Conservation (phyloP, 2,888 invertebrate species). For the Teleiodes luculella region DNA sequence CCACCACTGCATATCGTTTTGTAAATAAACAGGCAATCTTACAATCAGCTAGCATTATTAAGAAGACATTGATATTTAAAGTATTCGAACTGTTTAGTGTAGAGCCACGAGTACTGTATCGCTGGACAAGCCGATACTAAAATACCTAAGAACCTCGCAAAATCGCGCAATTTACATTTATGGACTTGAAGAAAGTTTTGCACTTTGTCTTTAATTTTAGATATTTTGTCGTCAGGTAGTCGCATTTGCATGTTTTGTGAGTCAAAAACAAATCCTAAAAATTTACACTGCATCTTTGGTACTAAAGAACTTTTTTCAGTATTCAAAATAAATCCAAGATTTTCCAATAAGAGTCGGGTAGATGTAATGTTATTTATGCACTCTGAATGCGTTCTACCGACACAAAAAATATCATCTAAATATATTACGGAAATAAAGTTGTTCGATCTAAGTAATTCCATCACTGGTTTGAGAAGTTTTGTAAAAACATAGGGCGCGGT, state of each 20-base stretch:
- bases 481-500: constrained; percentile 25
- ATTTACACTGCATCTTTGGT: constrained; percentile 14
- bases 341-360: background rate
- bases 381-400: constrained; percentile 10
- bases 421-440: constrained; percentile 16
- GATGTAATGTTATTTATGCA: constrained; percentile 13
- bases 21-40: too few species aligned
- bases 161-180: too few species aligned
- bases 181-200: too few species aligned
- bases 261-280: constrained; percentile 18
- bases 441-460: constrained; percentile 13
- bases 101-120: too few species aligned
- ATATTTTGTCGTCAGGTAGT: too few species aligned
- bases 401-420: constrained; percentile 16
- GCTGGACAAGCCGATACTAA: too few species aligned
- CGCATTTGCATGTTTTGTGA: background rate
- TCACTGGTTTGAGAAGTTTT: constrained; percentile 24
- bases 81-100: too few species aligned
- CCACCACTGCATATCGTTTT: too few species aligned
- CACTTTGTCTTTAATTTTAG: too few species aligned
- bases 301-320: constrained; percentile 14
- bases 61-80: too few species aligned
- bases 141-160: too few species aligned
- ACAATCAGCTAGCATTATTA: too few species aligned
- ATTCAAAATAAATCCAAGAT: constrained; percentile 19